Base-by-base conservation (phyloP, 2,888 invertebrate species). In the Glaucopsyche alexis region DNA sequence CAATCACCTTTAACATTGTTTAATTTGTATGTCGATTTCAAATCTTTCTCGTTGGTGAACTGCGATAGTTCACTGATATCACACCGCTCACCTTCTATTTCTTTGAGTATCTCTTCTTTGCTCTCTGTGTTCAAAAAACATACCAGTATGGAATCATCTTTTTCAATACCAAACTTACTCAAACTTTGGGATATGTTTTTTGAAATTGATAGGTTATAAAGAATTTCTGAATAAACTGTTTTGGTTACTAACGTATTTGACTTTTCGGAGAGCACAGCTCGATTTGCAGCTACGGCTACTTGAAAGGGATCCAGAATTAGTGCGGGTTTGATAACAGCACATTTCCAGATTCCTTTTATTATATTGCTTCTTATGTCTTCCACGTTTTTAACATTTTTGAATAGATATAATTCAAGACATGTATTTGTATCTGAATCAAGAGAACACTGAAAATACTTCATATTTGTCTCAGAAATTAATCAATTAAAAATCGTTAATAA, bases 111-210 rank as follows among this genome's bases (percentile, higher is more conserved):
- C 7, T 87, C 81, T 69, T 85, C 75, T 73, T 83, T 84, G 13
- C 73, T 76, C 5, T 81, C 82, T 7, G 80, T 83, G 2, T 81
- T 76, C 38, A 91, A 74, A 73, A 91, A 89, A 78, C 91, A 90
- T 47, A 91, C 77, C 40, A 92, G 77, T 16, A 91, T 52, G 16
- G 83, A 83, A 6, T 77, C 74, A 29, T 85, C 87, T 55, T 83
- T 85, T 65, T 88, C 87, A 74, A 95, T 92, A 1, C 96, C 96
- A 86, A 96, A 96, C 75, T 91, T 95, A 71, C 84, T 88, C 71
- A 96, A 87, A 75, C 96, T 95, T 77, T 95, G 94, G 5, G 95
- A 93, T 76, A 96, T 96, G 79, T 95, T 96, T 81, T 94, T 95
- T 0, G 95, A 94, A 1, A 94, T 84, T 0, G 96, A 96, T 74